phyloP scores from a whole-genome alignment of 2,888 invertebrate genomes.

The Ommatoiulus sabulosus region DNA sequence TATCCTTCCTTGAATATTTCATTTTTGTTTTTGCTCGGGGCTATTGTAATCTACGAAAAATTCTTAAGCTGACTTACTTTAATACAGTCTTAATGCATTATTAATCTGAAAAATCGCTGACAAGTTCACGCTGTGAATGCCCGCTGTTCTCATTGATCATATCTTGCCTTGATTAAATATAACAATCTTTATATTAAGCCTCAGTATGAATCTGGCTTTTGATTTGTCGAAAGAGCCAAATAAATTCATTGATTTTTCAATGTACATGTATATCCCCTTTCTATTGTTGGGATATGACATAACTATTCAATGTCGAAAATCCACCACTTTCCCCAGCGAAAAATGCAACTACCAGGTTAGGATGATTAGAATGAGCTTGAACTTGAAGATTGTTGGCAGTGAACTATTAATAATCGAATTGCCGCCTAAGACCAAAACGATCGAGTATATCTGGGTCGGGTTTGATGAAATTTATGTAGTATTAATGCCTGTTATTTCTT shows the following conservation, averaged over 20 bases:
- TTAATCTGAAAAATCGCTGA: neutral
- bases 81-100: conserved; percentile 38
- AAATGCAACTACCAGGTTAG: neutral
- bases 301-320: conserved; percentile 26
- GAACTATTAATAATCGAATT: neutral
- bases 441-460: neutral
- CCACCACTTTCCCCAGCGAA: neutral
- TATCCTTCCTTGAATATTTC: conserved; percentile 18
- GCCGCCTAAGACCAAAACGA: neutral
- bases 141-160: neutral
- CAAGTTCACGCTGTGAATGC: neutral
- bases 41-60: conserved; percentile 25
- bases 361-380: conserved; percentile 17
- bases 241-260: conserved; percentile 21
- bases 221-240: conserved; percentile 5
- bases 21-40: neutral
- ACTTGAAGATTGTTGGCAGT: neutral
- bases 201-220: neutral
- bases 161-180: neutral
- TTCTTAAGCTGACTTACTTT: neutral
- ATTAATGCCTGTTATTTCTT: too few relatives aligned
- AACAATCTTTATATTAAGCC: neutral
- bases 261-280: neutral
- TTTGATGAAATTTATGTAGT: too few relatives aligned
- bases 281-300: neutral